These are phyloP conservation scores for Hypomecis punctinalis DNA, from an alignment of 2,888 invertebrate species.

Conservation along the genomic window DNA sequence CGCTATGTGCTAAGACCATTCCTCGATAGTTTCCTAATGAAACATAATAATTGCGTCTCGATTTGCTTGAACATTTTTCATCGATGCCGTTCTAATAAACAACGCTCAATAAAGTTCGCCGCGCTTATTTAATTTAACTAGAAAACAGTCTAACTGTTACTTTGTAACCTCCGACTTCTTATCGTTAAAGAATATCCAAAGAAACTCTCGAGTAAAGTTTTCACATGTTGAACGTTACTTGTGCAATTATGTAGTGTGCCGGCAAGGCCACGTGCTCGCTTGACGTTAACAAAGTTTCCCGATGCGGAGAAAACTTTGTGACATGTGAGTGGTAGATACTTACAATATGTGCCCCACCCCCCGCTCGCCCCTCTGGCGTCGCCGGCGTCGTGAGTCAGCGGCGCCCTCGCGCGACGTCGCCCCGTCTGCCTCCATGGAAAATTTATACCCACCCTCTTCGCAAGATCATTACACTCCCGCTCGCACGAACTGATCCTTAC, in stretches of 20 bases:
- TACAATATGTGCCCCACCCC: conserved; percentile 75
- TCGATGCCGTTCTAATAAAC: neutral
- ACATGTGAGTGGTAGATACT: conserved; percentile 84
- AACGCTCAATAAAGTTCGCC: neutral
- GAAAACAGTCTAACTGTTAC: neutral
- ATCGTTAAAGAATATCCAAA: conserved; percentile 28
- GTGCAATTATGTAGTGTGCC: conserved; percentile 72
- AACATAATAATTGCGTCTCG: conserved; percentile 14
- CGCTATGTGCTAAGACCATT: conserved; percentile 53
- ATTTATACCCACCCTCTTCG: conserved; percentile 83
- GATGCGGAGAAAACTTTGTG: conserved; percentile 84
- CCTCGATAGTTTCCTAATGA: conserved; percentile 47
- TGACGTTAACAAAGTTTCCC: conserved; percentile 85
- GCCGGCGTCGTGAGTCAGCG: conserved; percentile 79
- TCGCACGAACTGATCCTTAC: conserved; percentile 62
- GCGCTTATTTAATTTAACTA: neutral
- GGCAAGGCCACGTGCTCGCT: conserved; percentile 82
- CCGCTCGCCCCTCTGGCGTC: conserved; percentile 50
- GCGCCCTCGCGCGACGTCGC: conserved; percentile 84
- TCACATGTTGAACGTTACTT: conserved; percentile 57
- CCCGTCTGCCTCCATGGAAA: conserved; percentile 84
- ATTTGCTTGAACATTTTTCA: neutral
- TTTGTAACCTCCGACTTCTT: conserved; percentile 6
- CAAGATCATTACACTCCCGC: conserved; percentile 73
- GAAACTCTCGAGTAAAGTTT: conserved; percentile 42